Evolutionary conservation across 2,888 invertebrate genomes (phyloP), one percentile per base, ranked within the genome.

Genomic region (Merodon equestris): DNA sequence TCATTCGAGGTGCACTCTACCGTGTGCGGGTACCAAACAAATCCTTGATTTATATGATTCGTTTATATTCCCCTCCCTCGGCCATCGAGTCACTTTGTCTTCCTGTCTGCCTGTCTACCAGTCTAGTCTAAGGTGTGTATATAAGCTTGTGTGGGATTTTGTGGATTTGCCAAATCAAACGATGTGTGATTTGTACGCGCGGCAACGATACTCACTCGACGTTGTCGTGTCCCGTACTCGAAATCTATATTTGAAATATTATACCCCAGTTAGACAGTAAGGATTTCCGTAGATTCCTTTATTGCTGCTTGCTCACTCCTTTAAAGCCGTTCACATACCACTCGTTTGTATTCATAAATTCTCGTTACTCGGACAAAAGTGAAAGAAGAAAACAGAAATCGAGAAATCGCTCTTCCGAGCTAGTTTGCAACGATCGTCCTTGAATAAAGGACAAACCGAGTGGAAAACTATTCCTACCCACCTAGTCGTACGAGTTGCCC

Each of bases 391-490:
- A n/a, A n/a, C n/a, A n/a, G n/a, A n/a, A n/a, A n/a, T n/a, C 27
- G 7, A 4, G 27, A 7, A 27, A 27, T 27, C 27, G 27, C 27
- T 2, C 27, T 27, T n/a, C n/a, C n/a, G n/a, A n/a, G n/a, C n/a
- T n/a, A n/a, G 7, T 27, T 27, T 27, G 27, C 2, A 27, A 7
- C 27, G 27, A 84, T 86, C 86, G 87, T 87, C 87, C 87, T 87
- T 87, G 86, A 84, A 83, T 84, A 83, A 85, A 87, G 87, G 87
- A 86, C 87, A 87, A 86, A 86, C 86, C 86, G 86, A 87, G 61
- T 74, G 79, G 79, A 79, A 79, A 74, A 79, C 58, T 70, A 63
- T 74, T 56, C 74, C 79, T 74, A 64, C 57, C 66, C 27, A 27
- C 27, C 27, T 27, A 4, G 3, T 7, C 27, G 27, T 27, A 27